Evolutionary conservation across 2,113 vertebrate species (phyloP), one percentile per base, ranked within the genome.

Genomic region (Ciconia stormi): DNA sequence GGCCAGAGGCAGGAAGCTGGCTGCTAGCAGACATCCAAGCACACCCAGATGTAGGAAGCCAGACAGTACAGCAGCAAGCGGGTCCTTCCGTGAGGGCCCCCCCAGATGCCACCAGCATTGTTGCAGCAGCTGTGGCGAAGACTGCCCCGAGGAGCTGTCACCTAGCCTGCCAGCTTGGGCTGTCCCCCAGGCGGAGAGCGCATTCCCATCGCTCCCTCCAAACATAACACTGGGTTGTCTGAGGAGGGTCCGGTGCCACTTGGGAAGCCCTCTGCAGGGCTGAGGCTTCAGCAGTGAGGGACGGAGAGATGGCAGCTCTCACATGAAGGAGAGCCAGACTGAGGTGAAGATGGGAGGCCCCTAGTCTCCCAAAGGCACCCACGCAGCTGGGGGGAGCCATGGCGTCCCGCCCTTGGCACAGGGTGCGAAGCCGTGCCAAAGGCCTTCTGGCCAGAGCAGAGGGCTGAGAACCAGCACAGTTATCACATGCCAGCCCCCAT

Each of bases 11-110:
- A 93, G 88, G 91, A 95, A 89, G 55, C 66, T 20, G 55, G 78
- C 47, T 1, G 11, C 21, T 42, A 52, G 26, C 13, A 5, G 56
- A 61, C 2, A 3, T 49, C 59, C 81, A 25, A 59, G 76, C 56
- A 34, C 52, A 26, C 44, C 12, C 38, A 36, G 69, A 50, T 8
- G 25, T 27, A 55, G 84, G 89, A 79, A 92, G 18, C 61, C 1
- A 11, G 77, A 59, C 49, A 46, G 40, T 6, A 2, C 1, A 1
- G 38, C 55, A 78, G 40, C 52, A 29, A 61, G 74, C 0, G 12
- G 17, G 12, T 67, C 62, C 27, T 69, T 59, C 65, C 0, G 0
- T 2, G 1, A 40, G 23, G 16, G 5, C 0, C 20, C 20, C 27
- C 20, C 16, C 4, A 6, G 46, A 22, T 58, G n/a, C 23, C 72